Evolutionary conservation across 2,888 invertebrate species (phyloP), one percentile per base, ranked within the genome.

Genomic region (Didymodactylos carnosus): DNA sequence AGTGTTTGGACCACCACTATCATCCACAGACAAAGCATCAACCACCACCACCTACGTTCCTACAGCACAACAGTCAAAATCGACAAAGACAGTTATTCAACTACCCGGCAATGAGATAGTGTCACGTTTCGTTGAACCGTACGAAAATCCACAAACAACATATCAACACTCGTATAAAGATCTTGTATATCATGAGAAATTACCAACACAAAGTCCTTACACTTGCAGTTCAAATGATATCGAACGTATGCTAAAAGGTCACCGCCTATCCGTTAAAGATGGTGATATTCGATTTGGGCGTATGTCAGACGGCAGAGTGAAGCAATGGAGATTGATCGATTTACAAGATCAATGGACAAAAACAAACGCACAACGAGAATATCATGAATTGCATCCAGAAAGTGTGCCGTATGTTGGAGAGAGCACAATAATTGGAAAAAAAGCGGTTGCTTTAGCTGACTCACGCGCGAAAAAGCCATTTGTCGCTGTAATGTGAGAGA

Each of bases 261-360:
- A n/a, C n/a, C n/a, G n/a, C n/a, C n/a, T n/a, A n/a, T n/a, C n/a
- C 6, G 39, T 23, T 6, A 29, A 49, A 39, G 27, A 46, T 25
- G 35, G 25, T 35, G 7, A 46, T n/a, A 41, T 25, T 39, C 6
- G 14, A 3, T 39, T 8, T 10, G 13, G 0, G 19, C 35, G 25
- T 10, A 13, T 35, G 39, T 46, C 40, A 3, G 11, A 0, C 81
- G 80, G 4, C 77, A 80, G 13, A 82, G 80, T 10, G 81, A 81
- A 76, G 78, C 80, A 1, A 77, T 76, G 25, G 13, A 41, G 62
- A 71, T 77, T 83, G 14, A 76, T 79, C 0, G 70, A 78, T 1
- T 76, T 82, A 27, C 82, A 82, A 76, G 78, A 82, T 76, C 76
- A 76, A n/a, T 82, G 81, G 78, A 77, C 77, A 51, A 81, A 81